phyloP scores from a whole-genome alignment of 2,113 vertebrate genomes.

The Barbus barbus region DNA sequence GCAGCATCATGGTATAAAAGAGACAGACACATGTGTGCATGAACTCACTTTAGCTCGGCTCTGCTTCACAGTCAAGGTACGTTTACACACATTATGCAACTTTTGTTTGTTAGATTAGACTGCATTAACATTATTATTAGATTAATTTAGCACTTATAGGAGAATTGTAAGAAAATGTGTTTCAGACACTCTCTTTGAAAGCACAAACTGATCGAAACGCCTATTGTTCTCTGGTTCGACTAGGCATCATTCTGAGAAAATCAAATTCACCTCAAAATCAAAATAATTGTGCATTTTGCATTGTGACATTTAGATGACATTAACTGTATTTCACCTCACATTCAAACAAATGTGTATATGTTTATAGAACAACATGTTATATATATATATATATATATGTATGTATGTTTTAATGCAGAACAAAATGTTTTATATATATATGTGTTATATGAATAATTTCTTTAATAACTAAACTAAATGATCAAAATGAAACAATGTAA shows the following conservation, averaged over 20 bases:
- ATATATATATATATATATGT: too few relatives aligned
- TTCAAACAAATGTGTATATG: too few relatives aligned
- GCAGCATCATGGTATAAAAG: neutral
- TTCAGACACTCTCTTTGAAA: too few relatives aligned
- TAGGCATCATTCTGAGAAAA: neutral
- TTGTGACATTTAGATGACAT: neutral
- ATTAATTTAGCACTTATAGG: neutral
- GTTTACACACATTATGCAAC: neutral
- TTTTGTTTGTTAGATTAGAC: neutral
- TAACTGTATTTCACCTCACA: neutral
- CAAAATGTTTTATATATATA: too few relatives aligned
- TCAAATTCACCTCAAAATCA: neutral
- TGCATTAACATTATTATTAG: neutral
- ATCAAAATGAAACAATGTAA: neutral
- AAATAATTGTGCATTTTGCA: neutral
- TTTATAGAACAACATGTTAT: too few relatives aligned
- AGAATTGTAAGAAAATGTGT: neutral
- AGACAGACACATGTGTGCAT: neutral
- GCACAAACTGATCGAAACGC: too few relatives aligned
- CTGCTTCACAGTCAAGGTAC: neutral
- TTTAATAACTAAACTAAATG: too few relatives aligned
- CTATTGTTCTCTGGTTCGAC: neutral
- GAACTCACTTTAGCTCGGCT: neutral
- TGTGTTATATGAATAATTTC: neutral
- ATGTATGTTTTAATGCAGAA: too few relatives aligned